Evolutionary conservation across 1,140 invertebrate species (phyloP), one percentile per base, ranked within the genome.

Genomic region (Aphaenogaster floridana): DNA sequence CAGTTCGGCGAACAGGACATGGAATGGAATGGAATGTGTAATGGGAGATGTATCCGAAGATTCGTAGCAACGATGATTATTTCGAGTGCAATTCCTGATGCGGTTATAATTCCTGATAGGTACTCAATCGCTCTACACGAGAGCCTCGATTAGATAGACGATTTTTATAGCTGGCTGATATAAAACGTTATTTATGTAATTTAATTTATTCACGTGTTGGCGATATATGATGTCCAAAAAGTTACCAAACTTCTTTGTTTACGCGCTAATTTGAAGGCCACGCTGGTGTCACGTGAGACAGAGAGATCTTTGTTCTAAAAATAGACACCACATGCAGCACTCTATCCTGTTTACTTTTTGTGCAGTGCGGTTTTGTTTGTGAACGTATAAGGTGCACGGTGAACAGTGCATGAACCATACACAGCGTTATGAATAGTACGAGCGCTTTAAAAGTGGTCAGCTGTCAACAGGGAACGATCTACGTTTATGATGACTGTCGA

Each of bases 1-100:
- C 89, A 86, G 84, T 93, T 92, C 87, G 88, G 89, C 90, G 90
- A 91, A 28, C 6, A 61, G 71, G 50, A 59, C 17, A 21, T 28
- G 28, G 34, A 72, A n/a, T 42, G n/a, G 9, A 8, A 13, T 57
- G 71, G 17, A 74, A 57, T 8, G 13, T 42, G 28, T n/a, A 11
- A 42, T 17, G 17, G 36, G 3, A 59, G 39, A 21, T 21, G 9
- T 68, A 5, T 34, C 42, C 21, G 3, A 57, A 45, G n/a, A 5
- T n/a, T 54, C 36, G 34, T 52, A n/a, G 8, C 11, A 15, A 59
- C 39, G 9, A 11, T 39, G 34, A 74, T 59, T 50, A 71, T 48
- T 52, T 66, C 15, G 21, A 71, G 3, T 57, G 21, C 21, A 36
- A 71, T 45, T 69, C 17, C 36, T 57, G 13, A 28, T 39, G 36